Conservation (phyloP, 2,888 invertebrate genomes). For the Melolontha melolontha region DNA sequence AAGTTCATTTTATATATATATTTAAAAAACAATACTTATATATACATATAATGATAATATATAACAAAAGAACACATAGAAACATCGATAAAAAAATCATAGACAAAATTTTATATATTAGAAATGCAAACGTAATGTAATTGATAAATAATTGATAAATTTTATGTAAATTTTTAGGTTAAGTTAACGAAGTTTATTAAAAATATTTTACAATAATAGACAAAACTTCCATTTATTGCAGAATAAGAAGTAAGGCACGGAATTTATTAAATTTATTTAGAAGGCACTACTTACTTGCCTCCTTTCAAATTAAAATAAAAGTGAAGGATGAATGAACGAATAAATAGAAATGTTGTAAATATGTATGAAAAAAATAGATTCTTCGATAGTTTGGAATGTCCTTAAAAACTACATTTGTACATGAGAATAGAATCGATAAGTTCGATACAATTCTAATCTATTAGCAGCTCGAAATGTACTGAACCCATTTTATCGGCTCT, state of each 20-base stretch:
- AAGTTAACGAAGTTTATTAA: too few species aligned
- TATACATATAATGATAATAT: constrained; percentile 22
- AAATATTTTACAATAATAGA: too few species aligned
- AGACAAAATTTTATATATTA: constrained; percentile 1
- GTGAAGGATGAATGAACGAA: neutral
- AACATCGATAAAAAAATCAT: neutral
- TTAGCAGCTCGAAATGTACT: constrained; percentile 76
- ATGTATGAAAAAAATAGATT: neutral
- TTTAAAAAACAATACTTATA: constrained; percentile 26
- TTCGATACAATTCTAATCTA: constrained; percentile 56
- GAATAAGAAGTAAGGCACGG: constrained; percentile 16
- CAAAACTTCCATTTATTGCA: too few species aligned
- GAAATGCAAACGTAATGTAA: neutral
- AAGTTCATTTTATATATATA: constrained; percentile 25
- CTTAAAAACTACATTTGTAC: constrained; percentile 1
- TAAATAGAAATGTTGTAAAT: neutral
- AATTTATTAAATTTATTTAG: constrained; percentile 1
- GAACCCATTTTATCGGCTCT: constrained; percentile 72
- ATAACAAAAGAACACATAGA: constrained; percentile 31
- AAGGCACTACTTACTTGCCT: constrained; percentile 6
- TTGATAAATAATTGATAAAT: neutral
- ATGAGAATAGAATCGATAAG: neutral
- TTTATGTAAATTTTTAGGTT: too few species aligned
- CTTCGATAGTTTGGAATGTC: constrained; percentile 12
- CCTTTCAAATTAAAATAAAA: neutral